These are phyloP conservation scores for Brachionus angularis DNA, from an alignment of 1,140 invertebrate genomes.

Conservation along the genomic window DNA sequence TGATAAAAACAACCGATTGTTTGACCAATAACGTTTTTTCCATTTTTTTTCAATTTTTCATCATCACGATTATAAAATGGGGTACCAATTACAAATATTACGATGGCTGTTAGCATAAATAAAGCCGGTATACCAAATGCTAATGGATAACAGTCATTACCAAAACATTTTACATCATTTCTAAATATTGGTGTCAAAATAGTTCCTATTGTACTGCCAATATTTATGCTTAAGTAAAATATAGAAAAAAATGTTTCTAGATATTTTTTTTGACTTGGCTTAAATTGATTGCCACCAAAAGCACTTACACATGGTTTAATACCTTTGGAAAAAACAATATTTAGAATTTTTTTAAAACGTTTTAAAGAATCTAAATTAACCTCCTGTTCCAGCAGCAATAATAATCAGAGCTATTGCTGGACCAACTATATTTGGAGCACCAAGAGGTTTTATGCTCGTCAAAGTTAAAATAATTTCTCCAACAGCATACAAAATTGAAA, in stretches of 20 bases:
- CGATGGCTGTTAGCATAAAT: conserved; percentile 66
- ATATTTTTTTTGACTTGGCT: conserved; percentile 17
- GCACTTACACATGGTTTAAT: conserved; percentile 96
- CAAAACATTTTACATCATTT: conserved; percentile 76
- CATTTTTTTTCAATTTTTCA: conserved; percentile 18
- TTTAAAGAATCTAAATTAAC: conserved; percentile 50
- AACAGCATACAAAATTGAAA: conserved; percentile 78
- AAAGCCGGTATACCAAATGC: conserved; percentile 85
- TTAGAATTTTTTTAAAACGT: neutral
- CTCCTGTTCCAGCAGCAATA: conserved; percentile 61
- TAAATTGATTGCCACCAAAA: conserved; percentile 87
- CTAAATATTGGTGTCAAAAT: conserved; percentile 79
- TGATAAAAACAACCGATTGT: conserved; percentile 18
- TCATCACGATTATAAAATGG: conserved; percentile 42
- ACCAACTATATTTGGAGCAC: conserved; percentile 60
- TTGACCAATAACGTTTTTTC: conserved; percentile 38
- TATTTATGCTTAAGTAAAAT: conserved; percentile 89
- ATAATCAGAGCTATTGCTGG: conserved; percentile 53
- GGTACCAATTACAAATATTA: conserved; percentile 42
- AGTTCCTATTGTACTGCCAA: conserved; percentile 83
- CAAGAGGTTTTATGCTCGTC: conserved; percentile 62
- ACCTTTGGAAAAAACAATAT: conserved; percentile 51
- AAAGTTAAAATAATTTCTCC: conserved; percentile 77
- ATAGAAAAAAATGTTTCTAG: conserved; percentile 72
- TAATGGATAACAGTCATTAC: conserved; percentile 75